Evolutionary conservation across 2,797 vertebrate species (phyloP), one percentile per base, ranked within the genome.

Genomic region (Arrhamphus sclerolepis): DNA sequence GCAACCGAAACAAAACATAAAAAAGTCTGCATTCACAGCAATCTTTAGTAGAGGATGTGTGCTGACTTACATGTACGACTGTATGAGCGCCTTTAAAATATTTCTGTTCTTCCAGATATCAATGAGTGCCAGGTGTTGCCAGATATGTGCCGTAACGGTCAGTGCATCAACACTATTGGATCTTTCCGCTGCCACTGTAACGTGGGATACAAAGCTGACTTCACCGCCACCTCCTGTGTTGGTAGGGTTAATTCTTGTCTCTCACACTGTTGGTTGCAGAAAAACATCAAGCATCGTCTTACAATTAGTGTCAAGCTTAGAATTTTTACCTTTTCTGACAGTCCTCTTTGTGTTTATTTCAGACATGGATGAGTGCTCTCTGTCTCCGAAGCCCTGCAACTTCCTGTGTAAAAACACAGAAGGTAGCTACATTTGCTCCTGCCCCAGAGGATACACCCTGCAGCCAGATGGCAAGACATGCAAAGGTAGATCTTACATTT

Each of bases 381-480:
- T 95, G 82, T 94, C 94, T 40, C 96, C 96, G 0, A 95, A 94
- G 51, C 96, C 94, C 0, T 98, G 97, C 42, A 94, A 97, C 86
- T 97, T 96, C 92, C 91, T 97, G 89, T 98, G 96, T 89, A 98
- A 97, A 85, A 98, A 98, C 90, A 96, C 94, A 0, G 95, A 97
- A 62, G 97, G 96, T 77, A 96, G 96, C 84, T 98, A 96, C 91
- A 91, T 95, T 46, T 98, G 97, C 80, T 94, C 95, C 53, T 98
- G 96, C 62, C 96, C 96, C 54, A 83, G 94, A 51, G 96, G 96
- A 16, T 98, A 98, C 87, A 78, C 92, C 56, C 86, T 98, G 57
- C 95, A 97, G 77, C 95, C 95, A 2, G 95, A 96, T 0, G 94
- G 96, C 55, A 96, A 96, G 82, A 96, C 94, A 49, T 98, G 97